phyloP scores from a whole-genome alignment of 2,888 invertebrate species.

The Leistus spinibarbis region DNA sequence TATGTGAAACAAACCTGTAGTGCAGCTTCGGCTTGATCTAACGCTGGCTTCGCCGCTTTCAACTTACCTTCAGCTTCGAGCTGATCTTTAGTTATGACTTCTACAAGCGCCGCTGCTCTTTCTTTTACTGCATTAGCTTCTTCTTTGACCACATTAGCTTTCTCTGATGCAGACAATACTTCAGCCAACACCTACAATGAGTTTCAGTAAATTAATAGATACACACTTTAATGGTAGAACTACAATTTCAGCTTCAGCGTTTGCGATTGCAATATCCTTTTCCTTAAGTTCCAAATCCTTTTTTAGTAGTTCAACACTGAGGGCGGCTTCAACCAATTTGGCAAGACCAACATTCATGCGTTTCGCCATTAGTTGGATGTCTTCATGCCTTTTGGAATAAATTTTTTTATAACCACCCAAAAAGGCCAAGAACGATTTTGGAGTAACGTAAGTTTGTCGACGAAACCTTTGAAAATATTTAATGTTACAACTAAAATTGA shows the following conservation, averaged over 20 bases:
- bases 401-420: conserved; percentile 80
- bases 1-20: conserved; percentile 61
- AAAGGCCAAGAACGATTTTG: conserved; percentile 87
- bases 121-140: conserved; percentile 83
- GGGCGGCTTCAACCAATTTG: conserved; percentile 85
- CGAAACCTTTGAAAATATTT: conserved; percentile 72
- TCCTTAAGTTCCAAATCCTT: conserved; percentile 82
- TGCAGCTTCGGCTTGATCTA: conserved; percentile 87
- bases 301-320: conserved; percentile 79
- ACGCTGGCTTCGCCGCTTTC: conserved; percentile 80
- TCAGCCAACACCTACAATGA: conserved; percentile 66
- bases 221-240: no score
- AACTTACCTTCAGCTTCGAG: conserved; percentile 79
- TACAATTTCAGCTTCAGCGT: conserved; percentile 77
- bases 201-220: conserved; percentile 10
- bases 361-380: conserved; percentile 74
- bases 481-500: conserved; percentile 17
- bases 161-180: conserved; percentile 80
- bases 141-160: conserved; percentile 81
- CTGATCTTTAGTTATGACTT: conserved; percentile 80
- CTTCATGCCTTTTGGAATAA: conserved; percentile 73
- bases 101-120: conserved; percentile 78
- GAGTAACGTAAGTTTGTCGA: conserved; percentile 85
- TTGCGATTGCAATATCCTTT: conserved; percentile 78
- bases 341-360: conserved; percentile 87